A percentile compares a stretch with the other conserved stretches of the same genome.
These are phyloP conservation scores for Cerastoderma edule DNA, from an alignment of 2,888 invertebrate genomes.

Conservation along the genomic window DNA sequence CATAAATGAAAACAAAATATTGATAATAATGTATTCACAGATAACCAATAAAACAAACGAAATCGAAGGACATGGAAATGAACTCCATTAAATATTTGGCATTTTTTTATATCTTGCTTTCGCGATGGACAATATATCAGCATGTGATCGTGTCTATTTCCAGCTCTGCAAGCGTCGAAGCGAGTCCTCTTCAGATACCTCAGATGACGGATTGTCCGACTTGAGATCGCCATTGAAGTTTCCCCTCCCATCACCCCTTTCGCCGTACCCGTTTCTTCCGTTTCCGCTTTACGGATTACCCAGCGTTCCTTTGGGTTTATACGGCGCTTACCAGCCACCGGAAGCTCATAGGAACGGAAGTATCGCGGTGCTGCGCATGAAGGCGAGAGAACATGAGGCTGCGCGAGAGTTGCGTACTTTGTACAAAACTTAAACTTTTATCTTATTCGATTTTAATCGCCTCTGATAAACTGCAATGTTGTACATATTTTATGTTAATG, in stretches of 20 bases:
- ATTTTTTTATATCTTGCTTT: too few relatives aligned
- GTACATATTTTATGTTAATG: too few relatives aligned
- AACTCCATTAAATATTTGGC: too few relatives aligned
- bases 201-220: constrained; percentile 40
- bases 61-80: too few relatives aligned
- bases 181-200: constrained; percentile 8
- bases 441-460: too few relatives aligned
- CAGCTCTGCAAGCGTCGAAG: constrained; percentile 31
- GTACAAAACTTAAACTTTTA: constrained; percentile 57
- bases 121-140: too few relatives aligned
- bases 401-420: constrained; percentile 70
- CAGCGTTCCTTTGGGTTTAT: constrained; percentile 43
- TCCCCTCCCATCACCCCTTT: constrained; percentile 44
- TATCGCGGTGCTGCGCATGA: constrained; percentile 70
- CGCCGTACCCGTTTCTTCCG: constrained; percentile 58
- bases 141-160: too few relatives aligned
- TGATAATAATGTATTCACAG: too few relatives aligned
- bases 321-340: constrained; percentile 53
- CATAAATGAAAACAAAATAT: too few relatives aligned
- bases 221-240: constrained; percentile 51
- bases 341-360: constrained; percentile 65
- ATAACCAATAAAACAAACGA: too few relatives aligned
- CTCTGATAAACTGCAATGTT: too few relatives aligned
- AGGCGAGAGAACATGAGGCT: constrained; percentile 72
- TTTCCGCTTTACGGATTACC: constrained; percentile 60